Evolutionary conservation across 2,888 invertebrate species (phyloP).

Genomic region (Lamproptera curius): DNA sequence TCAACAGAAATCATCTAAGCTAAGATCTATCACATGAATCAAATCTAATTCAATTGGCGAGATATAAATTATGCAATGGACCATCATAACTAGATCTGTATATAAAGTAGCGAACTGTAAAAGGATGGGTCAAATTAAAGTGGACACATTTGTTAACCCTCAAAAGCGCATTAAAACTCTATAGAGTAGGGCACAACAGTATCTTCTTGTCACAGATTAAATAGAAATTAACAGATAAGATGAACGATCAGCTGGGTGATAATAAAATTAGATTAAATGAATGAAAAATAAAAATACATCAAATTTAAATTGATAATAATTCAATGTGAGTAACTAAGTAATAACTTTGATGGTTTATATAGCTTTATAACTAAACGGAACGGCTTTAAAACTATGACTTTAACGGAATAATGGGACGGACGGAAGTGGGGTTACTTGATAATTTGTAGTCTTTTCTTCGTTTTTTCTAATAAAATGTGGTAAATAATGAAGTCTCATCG

Average conservation of each 20-base stretch:
- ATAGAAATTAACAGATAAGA: neutral
- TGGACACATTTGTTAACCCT: constrained; percentile 64
- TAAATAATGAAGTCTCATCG: too few relatives aligned
- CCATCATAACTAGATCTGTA: constrained; percentile 41
- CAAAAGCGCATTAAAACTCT: constrained; percentile 69
- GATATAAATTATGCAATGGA: constrained; percentile 59
- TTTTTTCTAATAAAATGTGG: too few relatives aligned
- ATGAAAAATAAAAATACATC: too few relatives aligned
- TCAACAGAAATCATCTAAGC: constrained; percentile 27
- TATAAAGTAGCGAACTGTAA: constrained; percentile 26
- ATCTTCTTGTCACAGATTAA: constrained; percentile 33
- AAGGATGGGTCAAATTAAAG: constrained; percentile 34
- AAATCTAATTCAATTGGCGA: constrained; percentile 67
- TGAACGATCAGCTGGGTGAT: neutral
- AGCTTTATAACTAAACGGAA: too few relatives aligned
- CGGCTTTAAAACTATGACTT: too few relatives aligned
- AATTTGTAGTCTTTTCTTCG: too few relatives aligned
- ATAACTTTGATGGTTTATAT: too few relatives aligned
- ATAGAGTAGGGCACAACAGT: constrained; percentile 51
- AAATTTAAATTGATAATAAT: too few relatives aligned
- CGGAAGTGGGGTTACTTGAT: too few relatives aligned
- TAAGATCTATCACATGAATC: constrained; percentile 56
- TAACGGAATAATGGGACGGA: too few relatives aligned
- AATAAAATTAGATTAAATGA: too few relatives aligned
- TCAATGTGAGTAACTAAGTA: too few relatives aligned